Percentiles rank a stretch among this genome's conserved stretches.
Evolutionary conservation across 2,113 vertebrate species (phyloP).

Genomic region (Colossoma macropomum): DNA sequence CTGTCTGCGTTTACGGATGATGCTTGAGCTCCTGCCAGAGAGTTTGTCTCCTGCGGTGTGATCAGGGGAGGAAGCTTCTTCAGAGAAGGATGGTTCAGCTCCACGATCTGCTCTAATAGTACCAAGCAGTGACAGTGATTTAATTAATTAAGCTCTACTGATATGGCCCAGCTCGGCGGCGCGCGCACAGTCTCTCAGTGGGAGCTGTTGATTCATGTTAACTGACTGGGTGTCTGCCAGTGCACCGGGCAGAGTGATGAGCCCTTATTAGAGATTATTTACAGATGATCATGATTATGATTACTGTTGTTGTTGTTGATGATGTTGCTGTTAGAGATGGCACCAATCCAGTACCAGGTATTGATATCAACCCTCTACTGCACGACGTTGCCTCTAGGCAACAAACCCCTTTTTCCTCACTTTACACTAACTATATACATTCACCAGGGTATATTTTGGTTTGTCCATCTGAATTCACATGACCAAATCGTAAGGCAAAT

Average conservation of each 20-base stretch:
- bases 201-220: neutral
- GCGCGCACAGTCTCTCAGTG: neutral
- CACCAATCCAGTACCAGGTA: no score
- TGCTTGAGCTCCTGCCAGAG: no score
- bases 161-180: neutral
- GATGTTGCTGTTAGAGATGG: no score
- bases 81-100: neutral
- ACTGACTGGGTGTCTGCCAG: neutral
- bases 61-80: no score
- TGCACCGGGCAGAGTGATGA: no score
- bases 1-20: neutral
- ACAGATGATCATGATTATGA: neutral
- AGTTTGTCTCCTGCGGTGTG: neutral
- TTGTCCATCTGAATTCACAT: no score
- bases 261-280: neutral
- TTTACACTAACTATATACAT: no score
- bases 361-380: no score
- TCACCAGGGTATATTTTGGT: no score
- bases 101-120: neutral
- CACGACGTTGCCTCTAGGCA: no score
- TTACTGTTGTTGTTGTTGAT: neutral
- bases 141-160: conserved; percentile 1
- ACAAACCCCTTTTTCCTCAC: no score
- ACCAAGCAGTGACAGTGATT: neutral
- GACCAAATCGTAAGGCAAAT: no score